Evolutionary conservation across 2,888 invertebrate genomes (phyloP).

Genomic region (Diarsia rubi): DNA sequence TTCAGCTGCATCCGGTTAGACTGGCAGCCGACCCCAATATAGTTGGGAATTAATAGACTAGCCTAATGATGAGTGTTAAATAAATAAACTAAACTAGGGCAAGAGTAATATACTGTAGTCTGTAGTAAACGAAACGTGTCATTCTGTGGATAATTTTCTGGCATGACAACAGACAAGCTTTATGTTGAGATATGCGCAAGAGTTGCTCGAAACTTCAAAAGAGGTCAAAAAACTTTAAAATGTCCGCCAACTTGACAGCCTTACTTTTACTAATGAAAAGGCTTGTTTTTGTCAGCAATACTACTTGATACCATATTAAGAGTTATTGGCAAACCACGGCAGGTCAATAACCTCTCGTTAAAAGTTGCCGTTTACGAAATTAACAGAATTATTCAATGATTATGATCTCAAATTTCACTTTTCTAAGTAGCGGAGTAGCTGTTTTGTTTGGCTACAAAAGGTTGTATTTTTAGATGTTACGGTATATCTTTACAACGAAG

Average conservation of each 20-base stretch:
- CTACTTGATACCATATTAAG: slow-evolving; percentile 21
- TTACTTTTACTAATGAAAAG: slow-evolving; percentile 47
- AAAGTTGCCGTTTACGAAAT: slow-evolving; percentile 14
- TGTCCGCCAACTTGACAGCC: slow-evolving; percentile 24
- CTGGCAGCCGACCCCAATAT: no score
- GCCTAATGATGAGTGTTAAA: no score
- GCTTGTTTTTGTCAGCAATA: slow-evolving; percentile 4
- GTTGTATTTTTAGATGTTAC: slow-evolving; percentile 21
- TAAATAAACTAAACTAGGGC: no score
- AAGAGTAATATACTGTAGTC: no score
- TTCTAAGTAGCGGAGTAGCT: slow-evolving; percentile 9
- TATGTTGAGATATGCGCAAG: slow-evolving; percentile 9
- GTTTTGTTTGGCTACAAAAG: background rate
- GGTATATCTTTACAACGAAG: slow-evolving; percentile 1
- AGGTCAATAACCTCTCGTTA: slow-evolving; percentile 11
- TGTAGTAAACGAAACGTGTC: background rate
- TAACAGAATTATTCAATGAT: slow-evolving; percentile 33
- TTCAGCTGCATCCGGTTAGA: no score
- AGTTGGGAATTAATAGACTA: no score
- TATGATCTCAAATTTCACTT: slow-evolving; percentile 38
- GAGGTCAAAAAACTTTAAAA: slow-evolving; percentile 15
- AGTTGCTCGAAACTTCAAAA: background rate
- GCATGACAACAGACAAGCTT: background rate
- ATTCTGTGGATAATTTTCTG: background rate
- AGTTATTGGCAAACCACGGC: slow-evolving; percentile 11